Percentiles rank a stretch among this genome's conserved stretches.
Evolutionary conservation across 2,797 vertebrate genomes (phyloP).

Genomic region (Parauchenoglanis punctatus): DNA sequence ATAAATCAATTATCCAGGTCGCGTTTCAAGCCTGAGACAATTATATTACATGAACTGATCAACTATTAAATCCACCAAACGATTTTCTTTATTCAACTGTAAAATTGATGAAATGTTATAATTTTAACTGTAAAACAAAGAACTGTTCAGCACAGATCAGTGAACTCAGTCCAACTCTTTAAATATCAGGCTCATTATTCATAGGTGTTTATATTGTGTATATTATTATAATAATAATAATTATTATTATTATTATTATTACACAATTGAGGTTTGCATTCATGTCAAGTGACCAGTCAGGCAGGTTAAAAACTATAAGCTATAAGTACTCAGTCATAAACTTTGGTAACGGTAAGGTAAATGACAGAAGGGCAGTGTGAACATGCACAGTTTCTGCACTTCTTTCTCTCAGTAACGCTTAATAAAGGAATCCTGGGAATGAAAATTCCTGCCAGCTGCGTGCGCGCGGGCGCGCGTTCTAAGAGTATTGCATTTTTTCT

Average conservation of each 20-base stretch:
- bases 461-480: background rate
- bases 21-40: background rate
- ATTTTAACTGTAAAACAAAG: background rate
- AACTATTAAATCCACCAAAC: background rate
- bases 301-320: background rate
- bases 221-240: background rate
- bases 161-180: background rate
- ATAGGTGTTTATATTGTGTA: background rate
- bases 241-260: background rate
- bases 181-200: background rate
- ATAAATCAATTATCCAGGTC: background rate
- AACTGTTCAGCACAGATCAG: background rate
- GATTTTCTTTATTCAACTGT: background rate
- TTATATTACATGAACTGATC: background rate
- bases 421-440: slow-evolving; percentile 1
- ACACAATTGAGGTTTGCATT: background rate
- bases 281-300: background rate
- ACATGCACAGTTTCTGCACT: background rate
- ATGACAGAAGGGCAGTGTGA: background rate
- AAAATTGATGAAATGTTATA: background rate
- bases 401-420: background rate
- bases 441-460: background rate
- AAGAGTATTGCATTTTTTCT: background rate
- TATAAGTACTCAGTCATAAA: background rate
- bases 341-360: background rate